Evolutionary conservation across 2,113 vertebrate genomes (phyloP), one percentile per base, ranked within the genome.

Genomic region (Nothocercus julius): DNA sequence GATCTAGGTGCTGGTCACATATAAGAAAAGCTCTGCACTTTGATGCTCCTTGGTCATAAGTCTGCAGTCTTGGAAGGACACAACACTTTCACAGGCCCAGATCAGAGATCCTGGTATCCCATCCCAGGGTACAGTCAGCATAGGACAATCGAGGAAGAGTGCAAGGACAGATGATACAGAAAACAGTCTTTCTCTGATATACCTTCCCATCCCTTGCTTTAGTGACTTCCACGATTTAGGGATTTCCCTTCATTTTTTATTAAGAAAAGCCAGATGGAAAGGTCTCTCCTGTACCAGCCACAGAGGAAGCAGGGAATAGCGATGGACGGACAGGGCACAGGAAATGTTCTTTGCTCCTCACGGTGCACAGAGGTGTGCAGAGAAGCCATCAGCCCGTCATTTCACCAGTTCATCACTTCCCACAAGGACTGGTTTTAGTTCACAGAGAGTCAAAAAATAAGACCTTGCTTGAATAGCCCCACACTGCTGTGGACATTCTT

Each of bases 1-100:
- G 8, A 3, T 77, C 1, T 0, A 76, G 32, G n/a, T 6, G 30
- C 8, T 2, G 1, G 8, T 51, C 16, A 53, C n/a, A 78, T 11
- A 36, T 13, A 58, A 47, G 13, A 79, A 30, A 88, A 80, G 49
- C 1, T 1, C 20, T 62, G 6, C 25, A 67, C 0, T 0, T 3
- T 53, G 30, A 7, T 27, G 45, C 5, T 9, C 5, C 54, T 67
- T 86, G 19, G 30, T 3, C 7, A 34, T 49, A 67, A 49, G 5
- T 67, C 47, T 30, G 14, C 8, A 73, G 22, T 20, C 11, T 82
- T 77, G 40, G 18, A 70, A 92, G 40, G 56, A 18, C 36, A 67
- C 27, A 63, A 24, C 42, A 53, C 20, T 42, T 58, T 18, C 30
- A 44, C 14, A 76, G 49, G 38, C 19, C 12, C 44, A 82, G 19